These are phyloP conservation scores for Penaeus japonicus DNA, from an alignment of 1,140 invertebrate species.

Conservation along the genomic window DNA sequence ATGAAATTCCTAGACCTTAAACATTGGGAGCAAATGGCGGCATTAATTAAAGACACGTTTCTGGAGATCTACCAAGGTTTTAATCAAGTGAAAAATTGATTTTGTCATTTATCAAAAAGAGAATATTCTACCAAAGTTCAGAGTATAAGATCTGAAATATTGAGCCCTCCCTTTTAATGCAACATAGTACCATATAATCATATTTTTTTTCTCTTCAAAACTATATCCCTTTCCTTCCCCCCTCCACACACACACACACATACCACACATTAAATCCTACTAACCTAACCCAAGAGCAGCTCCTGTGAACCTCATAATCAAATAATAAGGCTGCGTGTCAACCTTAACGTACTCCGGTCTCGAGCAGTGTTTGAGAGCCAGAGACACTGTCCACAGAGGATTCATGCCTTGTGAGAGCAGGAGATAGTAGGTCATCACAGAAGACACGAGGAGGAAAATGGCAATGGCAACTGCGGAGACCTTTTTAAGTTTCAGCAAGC, in stretches of 20 bases:
- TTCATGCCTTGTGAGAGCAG: conserved; percentile 63
- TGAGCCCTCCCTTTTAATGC: too few species aligned
- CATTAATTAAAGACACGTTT: not conserved
- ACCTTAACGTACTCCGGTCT: conserved; percentile 69
- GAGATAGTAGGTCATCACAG: not conserved
- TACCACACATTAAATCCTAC: not conserved
- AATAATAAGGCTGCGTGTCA: conserved; percentile 70
- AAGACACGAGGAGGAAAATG: not conserved
- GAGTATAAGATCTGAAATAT: too few species aligned
- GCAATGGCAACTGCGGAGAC: not conserved
- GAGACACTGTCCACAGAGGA: conserved; percentile 69
- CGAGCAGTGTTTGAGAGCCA: conserved; percentile 72
- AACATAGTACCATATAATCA: too few species aligned
- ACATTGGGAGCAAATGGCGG: not conserved
- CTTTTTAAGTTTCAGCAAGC: not conserved
- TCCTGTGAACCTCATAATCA: conserved; percentile 66
- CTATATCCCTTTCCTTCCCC: not conserved
- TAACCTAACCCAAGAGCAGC: conserved; percentile 64
- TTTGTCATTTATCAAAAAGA: not conserved
- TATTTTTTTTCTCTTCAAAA: not conserved
- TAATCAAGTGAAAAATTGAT: not conserved
- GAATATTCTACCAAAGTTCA: too few species aligned
- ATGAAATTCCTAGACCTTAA: conserved; percentile 45
- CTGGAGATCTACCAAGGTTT: not conserved
- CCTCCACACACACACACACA: not conserved